Conservation (phyloP, 2,888 invertebrate genomes). For the Drosophila nr. medialis region DNA sequence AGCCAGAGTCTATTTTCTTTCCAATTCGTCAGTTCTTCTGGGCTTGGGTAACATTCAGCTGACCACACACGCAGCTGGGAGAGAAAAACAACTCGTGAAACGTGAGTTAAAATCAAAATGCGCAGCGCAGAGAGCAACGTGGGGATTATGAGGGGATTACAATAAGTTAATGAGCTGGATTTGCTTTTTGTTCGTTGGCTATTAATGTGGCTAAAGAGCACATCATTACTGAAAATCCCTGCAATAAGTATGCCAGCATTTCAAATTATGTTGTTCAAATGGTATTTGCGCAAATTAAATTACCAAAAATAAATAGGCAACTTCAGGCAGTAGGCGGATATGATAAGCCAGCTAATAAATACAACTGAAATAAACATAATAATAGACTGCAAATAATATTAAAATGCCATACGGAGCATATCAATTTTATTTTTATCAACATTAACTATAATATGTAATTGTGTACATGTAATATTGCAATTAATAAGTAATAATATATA, state of each 20-base stretch:
- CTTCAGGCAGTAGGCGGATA: not conserved
- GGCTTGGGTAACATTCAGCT: not conserved
- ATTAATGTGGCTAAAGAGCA: slow-evolving; percentile 56
- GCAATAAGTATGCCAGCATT: slow-evolving; percentile 11
- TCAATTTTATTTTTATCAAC: not conserved
- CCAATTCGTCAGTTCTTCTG: slow-evolving; percentile 10
- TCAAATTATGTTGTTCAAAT: slow-evolving; percentile 20
- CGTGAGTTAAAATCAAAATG: slow-evolving; percentile 44
- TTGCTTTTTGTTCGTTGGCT: slow-evolving; percentile 20
- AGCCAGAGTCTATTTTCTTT: slow-evolving; percentile 6
- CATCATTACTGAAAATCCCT: slow-evolving; percentile 45
- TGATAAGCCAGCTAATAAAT: slow-evolving; percentile 1
- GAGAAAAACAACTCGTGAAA: slow-evolving; percentile 21
- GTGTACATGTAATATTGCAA: not conserved
- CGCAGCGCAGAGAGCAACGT: slow-evolving; percentile 35
- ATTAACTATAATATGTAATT: not conserved
- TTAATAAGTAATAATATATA: too few relatives aligned
- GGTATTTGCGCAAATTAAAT: slow-evolving; percentile 38
- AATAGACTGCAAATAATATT: not conserved
- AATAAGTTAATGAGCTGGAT: slow-evolving; percentile 47
- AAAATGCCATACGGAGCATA: not conserved
- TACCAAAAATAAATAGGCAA: slow-evolving; percentile 6
- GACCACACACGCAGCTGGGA: not conserved
- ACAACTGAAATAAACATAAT: not conserved
- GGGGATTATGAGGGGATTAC: slow-evolving; percentile 47